Percentiles rank a stretch among this genome's conserved stretches.
These are phyloP conservation scores for Ailuropoda melanoleuca DNA, from an alignment of 2,113 vertebrate species.

Conservation along the genomic window DNA sequence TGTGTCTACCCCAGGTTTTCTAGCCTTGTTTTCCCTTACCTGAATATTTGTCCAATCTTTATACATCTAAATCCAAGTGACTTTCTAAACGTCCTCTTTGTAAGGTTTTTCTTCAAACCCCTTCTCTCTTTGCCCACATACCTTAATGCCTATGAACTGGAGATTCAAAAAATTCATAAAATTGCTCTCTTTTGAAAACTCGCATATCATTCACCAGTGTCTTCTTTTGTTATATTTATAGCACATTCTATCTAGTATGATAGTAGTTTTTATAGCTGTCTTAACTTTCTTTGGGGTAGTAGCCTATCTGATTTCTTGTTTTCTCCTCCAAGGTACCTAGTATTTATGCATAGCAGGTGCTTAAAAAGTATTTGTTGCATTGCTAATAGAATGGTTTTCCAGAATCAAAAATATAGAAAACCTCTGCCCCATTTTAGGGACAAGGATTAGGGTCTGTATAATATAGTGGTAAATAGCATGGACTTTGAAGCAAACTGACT, in stretches of 20 bases:
- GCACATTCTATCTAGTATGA: background rate
- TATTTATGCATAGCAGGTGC: background rate
- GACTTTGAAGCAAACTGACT: background rate
- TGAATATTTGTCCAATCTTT: background rate
- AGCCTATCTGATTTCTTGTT: background rate
- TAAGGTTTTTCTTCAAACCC: background rate
- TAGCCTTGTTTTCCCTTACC: background rate
- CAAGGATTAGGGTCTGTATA: background rate
- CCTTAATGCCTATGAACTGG: background rate
- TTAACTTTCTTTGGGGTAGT: background rate
- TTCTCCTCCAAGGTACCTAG: background rate
- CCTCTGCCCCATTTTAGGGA: background rate
- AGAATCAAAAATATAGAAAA: background rate
- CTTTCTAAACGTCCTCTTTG: background rate
- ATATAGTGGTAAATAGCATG: background rate
- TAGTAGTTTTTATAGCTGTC: background rate
- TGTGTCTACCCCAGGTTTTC: background rate
- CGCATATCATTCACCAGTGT: background rate
- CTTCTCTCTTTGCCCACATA: background rate
- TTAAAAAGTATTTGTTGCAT: background rate
- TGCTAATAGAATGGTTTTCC: background rate
- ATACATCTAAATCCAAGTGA: background rate
- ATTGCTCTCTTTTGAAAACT: background rate
- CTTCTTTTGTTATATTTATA: background rate
- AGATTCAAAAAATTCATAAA: background rate